Base-by-base conservation (phyloP, 64 coral and sea anemone species). In the Stichodactyla helianthus region DNA sequence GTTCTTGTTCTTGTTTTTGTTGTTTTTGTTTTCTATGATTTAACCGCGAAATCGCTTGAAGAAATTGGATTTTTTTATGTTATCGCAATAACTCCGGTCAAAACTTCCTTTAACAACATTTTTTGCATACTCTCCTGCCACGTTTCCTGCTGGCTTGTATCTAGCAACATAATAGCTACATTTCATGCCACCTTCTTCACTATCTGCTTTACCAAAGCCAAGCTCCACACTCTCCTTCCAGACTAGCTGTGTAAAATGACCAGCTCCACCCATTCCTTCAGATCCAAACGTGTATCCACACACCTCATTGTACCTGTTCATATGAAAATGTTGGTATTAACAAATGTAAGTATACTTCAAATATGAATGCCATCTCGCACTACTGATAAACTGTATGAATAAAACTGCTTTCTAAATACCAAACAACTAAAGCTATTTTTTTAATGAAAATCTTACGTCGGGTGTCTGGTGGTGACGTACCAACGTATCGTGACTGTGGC, bases 21-120 rank as follows among this genome's bases (percentile, higher is more conserved):
- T 57, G 8, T 57, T 57, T 57, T 57, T 57, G 0, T 57, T 57
- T 57, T 2, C 35, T 44, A 44, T 44, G 35, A 44, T 2, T 44
- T 44, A 44, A 44, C 35, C 35, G 4, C 35, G 35, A 44, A 44
- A 44, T 44, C 35, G 35, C 35, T 44, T 44, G 35, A 44, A 44
- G 35, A 44, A 44, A 44, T 44, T 44, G 35, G 35, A 44, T 3
- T 44, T 44, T 44, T 44, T 44, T 44, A 44, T 0, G 35, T 44
- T 60, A 13, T 15, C 5, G 13, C 58, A 60, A 15, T 60, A 60
- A 15, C 58, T 60, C 17, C 4, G 71, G 18, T 95, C 88, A 77
- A 92, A 95, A 53, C 54, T 86, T 31, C 93, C 93, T 27, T 87
- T 91, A 17, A 25, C 20, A 15, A 95, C 93, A 52, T 95, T 92